These are phyloP conservation scores for Ichneumoninae sp. DNA, from an alignment of 2,888 invertebrate species.

Conservation along the genomic window DNA sequence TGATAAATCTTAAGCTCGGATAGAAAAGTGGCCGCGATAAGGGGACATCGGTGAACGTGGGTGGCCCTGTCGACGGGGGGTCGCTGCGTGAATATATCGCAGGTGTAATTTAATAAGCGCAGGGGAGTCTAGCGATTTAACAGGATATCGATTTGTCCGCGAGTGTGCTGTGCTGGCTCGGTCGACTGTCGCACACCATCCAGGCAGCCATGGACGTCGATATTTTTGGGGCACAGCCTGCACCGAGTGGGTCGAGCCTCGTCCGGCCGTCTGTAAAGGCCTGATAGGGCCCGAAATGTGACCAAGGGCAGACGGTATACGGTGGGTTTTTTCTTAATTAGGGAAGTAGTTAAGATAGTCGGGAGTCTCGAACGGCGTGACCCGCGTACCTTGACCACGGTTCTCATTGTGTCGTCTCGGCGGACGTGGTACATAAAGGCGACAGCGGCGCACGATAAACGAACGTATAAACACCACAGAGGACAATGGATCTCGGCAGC, in stretches of 20 bases:
- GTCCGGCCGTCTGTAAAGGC: slow-evolving; percentile 73
- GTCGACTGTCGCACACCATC: slow-evolving; percentile 68
- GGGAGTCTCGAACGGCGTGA: slow-evolving; percentile 51
- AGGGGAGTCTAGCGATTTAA: slow-evolving; percentile 80
- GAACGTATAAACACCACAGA: background rate
- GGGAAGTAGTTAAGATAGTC: slow-evolving; percentile 54
- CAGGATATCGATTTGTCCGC: slow-evolving; percentile 82
- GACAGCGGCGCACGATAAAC: slow-evolving; percentile 20
- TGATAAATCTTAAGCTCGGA: slow-evolving; percentile 65
- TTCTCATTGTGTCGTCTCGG: slow-evolving; percentile 57
- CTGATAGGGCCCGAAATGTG: slow-evolving; percentile 78
- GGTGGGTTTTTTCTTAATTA: slow-evolving; percentile 67
- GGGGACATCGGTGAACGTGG: slow-evolving; percentile 17
- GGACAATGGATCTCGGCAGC: slow-evolving; percentile 69
- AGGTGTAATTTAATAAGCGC: slow-evolving; percentile 77
- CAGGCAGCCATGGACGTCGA: slow-evolving; percentile 83
- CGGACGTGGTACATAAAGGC: slow-evolving; percentile 28
- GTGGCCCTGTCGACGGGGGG: background rate
- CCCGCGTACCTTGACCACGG: slow-evolving; percentile 40
- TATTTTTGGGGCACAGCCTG: slow-evolving; percentile 82
- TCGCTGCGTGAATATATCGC: slow-evolving; percentile 24
- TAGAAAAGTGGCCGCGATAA: slow-evolving; percentile 34
- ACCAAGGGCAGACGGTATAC: slow-evolving; percentile 67
- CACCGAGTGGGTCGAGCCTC: slow-evolving; percentile 74
- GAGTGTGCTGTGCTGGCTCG: slow-evolving; percentile 71